Base-by-base conservation (phyloP, 2,113 vertebrate species). In the Ovis canadensis region DNA sequence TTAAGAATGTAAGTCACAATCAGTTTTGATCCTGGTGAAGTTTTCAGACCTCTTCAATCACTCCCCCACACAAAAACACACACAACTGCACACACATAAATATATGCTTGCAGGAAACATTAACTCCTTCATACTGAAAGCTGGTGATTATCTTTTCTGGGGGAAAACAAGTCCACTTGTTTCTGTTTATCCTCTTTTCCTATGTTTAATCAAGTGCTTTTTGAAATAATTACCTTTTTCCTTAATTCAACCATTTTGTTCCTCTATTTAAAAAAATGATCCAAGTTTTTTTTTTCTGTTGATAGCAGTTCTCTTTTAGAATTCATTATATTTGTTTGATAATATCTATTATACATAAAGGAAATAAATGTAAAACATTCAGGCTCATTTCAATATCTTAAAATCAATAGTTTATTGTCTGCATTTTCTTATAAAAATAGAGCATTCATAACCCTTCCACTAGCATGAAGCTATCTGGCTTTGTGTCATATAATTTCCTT, bases 151-250 rank as follows among this genome's bases (percentile, higher is more conserved):
- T 62, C 7, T 36, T 48, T 74, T 83, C 36, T 12, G 3, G 29
- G 19, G 2, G 25, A 3, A 31, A 29, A n/a, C 0, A 52, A 50
- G 2, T 19, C 1, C 2, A n/a, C 3, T 59, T 86, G 25, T n/a
- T 96, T 94, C 14, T 81, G 25, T 67, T 85, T 91, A 14, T 91
- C 21, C 3, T 83, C 15, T 80, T 91, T 84, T 86, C 3, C 86
- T 83, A 40, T 31, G 31, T 67, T 40, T 59, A 52, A 55, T 55
- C 33, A 43, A 71, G 23, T 27, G 3, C 0, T 52, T 12, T 86
- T 16, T 57, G 7, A 95, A 88, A 6, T 11, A 52, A 88, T 3
- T 95, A 11, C 1, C 6, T 78, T 85, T 96, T 92, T 62, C 6
- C 11, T 83, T 74, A 17, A 50, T 40, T 6, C 6, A 90, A 40